Conservation (phyloP, 1,140 invertebrate genomes). For the Coptotermes formosanus region DNA sequence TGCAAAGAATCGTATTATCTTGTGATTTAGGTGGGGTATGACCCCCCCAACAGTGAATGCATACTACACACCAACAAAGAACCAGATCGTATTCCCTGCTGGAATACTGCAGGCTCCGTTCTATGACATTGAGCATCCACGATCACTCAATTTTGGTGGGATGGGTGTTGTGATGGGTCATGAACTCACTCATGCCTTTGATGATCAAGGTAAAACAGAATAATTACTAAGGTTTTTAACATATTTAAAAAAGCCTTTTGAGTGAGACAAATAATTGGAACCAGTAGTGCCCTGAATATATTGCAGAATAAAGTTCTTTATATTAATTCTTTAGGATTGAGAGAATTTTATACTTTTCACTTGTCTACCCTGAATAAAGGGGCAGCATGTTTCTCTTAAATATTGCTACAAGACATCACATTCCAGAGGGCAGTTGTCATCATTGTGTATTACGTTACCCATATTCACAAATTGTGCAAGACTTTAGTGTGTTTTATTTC, state of each 20-base stretch:
- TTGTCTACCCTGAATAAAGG: no score
- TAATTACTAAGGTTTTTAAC: background rate
- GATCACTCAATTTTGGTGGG: conserved; percentile 90
- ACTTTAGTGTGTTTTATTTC: no score
- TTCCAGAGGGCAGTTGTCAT: no score
- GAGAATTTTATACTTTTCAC: no score
- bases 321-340: no score
- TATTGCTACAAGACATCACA: no score
- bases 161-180: conserved; percentile 97
- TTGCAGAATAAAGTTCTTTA: no score
- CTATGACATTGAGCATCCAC: conserved; percentile 85
- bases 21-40: conserved; percentile 74
- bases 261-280: no score
- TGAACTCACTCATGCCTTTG: conserved; percentile 93
- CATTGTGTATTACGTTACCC: no score
- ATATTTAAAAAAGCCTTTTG: background rate
- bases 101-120: conserved; percentile 94
- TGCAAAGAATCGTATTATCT: background rate
- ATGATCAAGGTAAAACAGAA: conserved; percentile 76
- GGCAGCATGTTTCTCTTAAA: no score
- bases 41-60: conserved; percentile 96
- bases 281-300: no score
- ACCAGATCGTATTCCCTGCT: conserved; percentile 95
- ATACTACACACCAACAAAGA: conserved; percentile 97
- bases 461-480: no score